These are phyloP conservation scores for Lamellibrachia columna DNA, from an alignment of 2,888 invertebrate species.

Conservation along the genomic window DNA sequence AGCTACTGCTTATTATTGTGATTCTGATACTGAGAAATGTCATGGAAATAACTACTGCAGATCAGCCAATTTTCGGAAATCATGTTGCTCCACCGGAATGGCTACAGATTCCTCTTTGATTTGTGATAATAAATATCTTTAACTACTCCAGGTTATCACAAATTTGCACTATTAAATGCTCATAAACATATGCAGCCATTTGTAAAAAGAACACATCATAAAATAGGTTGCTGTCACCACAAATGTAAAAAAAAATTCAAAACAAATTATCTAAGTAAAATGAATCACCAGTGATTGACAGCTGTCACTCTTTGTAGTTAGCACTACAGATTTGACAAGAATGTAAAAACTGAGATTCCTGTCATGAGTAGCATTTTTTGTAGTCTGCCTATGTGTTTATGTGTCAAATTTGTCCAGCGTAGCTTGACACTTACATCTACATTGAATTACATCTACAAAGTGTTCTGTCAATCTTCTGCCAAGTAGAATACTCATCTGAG, in stretches of 20 bases:
- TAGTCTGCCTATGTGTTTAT: neutral
- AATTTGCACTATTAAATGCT: neutral
- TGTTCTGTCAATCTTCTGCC: neutral
- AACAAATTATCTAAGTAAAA: neutral
- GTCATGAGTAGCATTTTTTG: neutral
- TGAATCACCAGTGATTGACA: slow-evolving; percentile 1
- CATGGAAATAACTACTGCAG: neutral
- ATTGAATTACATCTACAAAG: neutral
- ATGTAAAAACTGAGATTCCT: neutral
- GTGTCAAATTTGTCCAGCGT: neutral
- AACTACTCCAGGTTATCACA: neutral
- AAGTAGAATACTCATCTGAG: neutral
- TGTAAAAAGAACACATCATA: neutral
- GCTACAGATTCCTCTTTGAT: slow-evolving; percentile 7
- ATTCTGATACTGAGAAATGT: neutral
- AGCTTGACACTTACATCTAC: neutral
- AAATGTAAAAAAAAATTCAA: neutral
- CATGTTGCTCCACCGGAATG: neutral
- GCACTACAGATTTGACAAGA: neutral
- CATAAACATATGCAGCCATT: neutral
- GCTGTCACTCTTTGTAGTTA: slow-evolving; percentile 3
- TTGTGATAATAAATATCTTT: neutral
- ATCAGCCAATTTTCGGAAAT: neutral
- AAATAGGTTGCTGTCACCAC: neutral
- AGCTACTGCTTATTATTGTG: neutral